Evolutionary conservation across 2,797 vertebrate genomes (phyloP).

Genomic region (Cirrhinus mrigala): DNA sequence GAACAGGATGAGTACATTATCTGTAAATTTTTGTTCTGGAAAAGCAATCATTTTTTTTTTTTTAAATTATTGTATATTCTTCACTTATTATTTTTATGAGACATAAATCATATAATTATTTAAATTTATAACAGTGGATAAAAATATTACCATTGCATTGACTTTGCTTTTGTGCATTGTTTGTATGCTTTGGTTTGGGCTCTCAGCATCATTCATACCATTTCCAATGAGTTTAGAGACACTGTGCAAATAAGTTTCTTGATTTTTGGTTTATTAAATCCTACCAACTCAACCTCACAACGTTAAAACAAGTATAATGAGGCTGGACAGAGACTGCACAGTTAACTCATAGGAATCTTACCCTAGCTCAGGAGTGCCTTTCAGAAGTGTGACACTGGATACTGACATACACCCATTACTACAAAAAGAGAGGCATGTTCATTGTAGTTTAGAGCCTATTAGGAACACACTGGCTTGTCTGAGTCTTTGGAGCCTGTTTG

Average conservation of each 20-base stretch:
- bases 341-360: slow-evolving; percentile 13
- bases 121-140: neutral
- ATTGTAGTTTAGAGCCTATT: neutral
- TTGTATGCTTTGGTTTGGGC: neutral
- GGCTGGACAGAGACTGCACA: slow-evolving; percentile 10
- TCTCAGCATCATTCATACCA: slow-evolving; percentile 19
- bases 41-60: too few relatives aligned
- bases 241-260: slow-evolving; percentile 42
- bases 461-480: neutral
- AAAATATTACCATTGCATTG: neutral
- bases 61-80: neutral
- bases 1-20: too few relatives aligned
- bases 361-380: neutral
- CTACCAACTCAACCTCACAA: slow-evolving; percentile 34
- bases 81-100: neutral
- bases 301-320: slow-evolving; percentile 19
- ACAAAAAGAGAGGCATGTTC: slow-evolving; percentile 1
- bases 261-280: slow-evolving; percentile 36
- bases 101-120: neutral
- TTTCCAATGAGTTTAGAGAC: slow-evolving; percentile 7
- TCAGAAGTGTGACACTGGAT: slow-evolving; percentile 8
- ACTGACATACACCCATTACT: slow-evolving; percentile 2
- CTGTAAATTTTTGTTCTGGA: too few relatives aligned
- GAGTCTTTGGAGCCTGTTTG: neutral
- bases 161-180: neutral